Base-by-base conservation (phyloP, 2,888 invertebrate genomes). In the Geophilus truncorum region DNA sequence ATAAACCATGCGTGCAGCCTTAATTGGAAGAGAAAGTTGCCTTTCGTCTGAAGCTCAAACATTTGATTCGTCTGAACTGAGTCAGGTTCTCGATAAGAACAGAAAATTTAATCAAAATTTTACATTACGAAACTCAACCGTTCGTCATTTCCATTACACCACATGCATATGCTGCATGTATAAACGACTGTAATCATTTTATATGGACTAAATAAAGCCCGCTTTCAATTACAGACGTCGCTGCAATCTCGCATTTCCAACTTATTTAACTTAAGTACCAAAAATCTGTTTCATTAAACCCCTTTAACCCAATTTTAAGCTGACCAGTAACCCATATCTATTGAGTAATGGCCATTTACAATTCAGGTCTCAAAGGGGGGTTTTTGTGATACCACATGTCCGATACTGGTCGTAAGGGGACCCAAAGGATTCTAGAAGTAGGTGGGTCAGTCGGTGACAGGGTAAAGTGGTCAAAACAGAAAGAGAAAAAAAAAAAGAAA, bases 21-120 rank as follows among this genome's bases (percentile, higher is more conserved):
- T 70, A 70, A 25, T 70, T 70, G 70, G 25, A 70, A 28, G 70
- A 70, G 70, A 70, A 70, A 70, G 70, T 70, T 70, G 70, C n/a
- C 28, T 10, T 7, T 9, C 4, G 7, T n/a, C 4, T 51, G n/a
- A 51, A n/a, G 18, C 18, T 18, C 18, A 7, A 51, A 51, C 51
- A 0, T 6, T 5, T 4, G 9, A 32, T 32, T 32, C 9, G 32
- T 32, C 32, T n/a, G 32, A 32, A 32, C 4, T 4, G 9, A 32
- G 4, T 32, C 5, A 4, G 5, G 32, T 32, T 32, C 9, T 32
- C 32, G 32, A 32, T 6, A 51, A 15, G n/a, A 51, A 51, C 18
- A 2, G 45, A 51, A 51, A 51, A 51, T 51, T 18, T 51, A 51
- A n/a, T 1, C 51, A 51, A 51, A 51, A 51, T 51, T 15, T 45